A percentile compares a stretch with the other conserved stretches of the same genome.
phyloP scores from a whole-genome alignment of 2,888 invertebrate species.

The Caradrina kadenii region DNA sequence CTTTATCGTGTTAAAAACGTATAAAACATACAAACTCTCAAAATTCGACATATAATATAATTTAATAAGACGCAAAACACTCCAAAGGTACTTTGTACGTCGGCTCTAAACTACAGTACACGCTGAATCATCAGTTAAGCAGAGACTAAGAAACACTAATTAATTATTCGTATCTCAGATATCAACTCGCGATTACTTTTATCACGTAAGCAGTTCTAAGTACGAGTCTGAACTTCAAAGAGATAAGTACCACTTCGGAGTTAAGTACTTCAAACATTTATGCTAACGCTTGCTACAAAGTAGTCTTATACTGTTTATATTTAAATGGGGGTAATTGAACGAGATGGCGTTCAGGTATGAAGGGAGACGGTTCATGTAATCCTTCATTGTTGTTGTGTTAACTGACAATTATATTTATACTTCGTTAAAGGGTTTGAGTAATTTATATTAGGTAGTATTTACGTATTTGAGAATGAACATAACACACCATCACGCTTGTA shows the following conservation, averaged over 20 bases:
- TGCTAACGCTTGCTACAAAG: slow-evolving; percentile 29
- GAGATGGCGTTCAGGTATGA: neutral
- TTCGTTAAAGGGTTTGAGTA: neutral
- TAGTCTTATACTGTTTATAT: slow-evolving; percentile 32
- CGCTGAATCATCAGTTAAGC: neutral
- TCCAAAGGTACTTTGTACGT: no score
- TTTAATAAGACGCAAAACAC: no score
- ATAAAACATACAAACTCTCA: no score
- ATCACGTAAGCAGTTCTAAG: slow-evolving; percentile 33
- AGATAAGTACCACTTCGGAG: slow-evolving; percentile 46
- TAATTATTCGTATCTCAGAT: slow-evolving; percentile 3
- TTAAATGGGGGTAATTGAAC: slow-evolving; percentile 35
- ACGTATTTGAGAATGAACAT: no score
- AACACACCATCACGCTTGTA: no score
- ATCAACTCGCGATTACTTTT: slow-evolving; percentile 35
- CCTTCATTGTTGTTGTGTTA: neutral
- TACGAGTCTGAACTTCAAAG: slow-evolving; percentile 24
- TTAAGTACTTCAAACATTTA: slow-evolving; percentile 49
- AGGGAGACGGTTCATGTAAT: slow-evolving; percentile 3
- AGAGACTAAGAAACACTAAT: neutral
- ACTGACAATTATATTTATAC: neutral
- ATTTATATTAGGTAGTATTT: no score
- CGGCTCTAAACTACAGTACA: no score
- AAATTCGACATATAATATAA: no score
- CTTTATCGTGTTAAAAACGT: no score